Evolutionary conservation across 2,797 vertebrate species (phyloP).

Genomic region (Nyctibius grandis): DNA sequence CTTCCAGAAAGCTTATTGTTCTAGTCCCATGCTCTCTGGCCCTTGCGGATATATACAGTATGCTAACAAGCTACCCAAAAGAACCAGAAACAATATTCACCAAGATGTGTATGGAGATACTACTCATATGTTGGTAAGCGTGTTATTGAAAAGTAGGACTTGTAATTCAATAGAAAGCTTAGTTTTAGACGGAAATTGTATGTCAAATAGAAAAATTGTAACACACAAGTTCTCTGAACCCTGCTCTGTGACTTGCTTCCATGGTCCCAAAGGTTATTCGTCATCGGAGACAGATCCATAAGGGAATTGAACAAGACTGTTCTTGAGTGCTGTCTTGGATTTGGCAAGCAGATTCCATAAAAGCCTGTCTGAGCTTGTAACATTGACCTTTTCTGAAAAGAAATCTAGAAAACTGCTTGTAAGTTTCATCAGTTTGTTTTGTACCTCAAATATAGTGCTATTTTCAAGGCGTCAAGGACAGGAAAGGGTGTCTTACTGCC

Average conservation of each 20-base stretch:
- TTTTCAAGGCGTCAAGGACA: not conserved
- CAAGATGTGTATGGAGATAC: not conserved
- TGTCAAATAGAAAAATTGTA: not conserved
- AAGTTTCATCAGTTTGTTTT: not conserved
- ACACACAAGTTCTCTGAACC: not conserved
- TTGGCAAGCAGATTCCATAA: not conserved
- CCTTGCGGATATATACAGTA: not conserved
- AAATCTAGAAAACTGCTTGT: not conserved
- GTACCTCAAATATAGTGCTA: not conserved
- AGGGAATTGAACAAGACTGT: not conserved
- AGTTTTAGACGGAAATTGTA: not conserved
- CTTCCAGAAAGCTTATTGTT: not conserved
- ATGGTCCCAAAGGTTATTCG: not conserved
- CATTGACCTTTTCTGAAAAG: not conserved
- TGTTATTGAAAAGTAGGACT: not conserved
- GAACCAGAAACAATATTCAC: not conserved
- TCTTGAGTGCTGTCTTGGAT: not conserved
- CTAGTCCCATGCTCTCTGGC: not conserved
- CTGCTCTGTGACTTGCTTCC: not conserved
- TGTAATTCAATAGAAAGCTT: not conserved
- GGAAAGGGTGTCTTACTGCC: not conserved
- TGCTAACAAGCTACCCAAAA: not conserved
- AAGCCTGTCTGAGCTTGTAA: not conserved
- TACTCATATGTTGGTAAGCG: not conserved
- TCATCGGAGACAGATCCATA: rapidly evolving